A percentile compares a stretch with the other conserved stretches of the same genome.
Conservation (phyloP, 2,113 vertebrate species). For the Gymnogyps californianus region DNA sequence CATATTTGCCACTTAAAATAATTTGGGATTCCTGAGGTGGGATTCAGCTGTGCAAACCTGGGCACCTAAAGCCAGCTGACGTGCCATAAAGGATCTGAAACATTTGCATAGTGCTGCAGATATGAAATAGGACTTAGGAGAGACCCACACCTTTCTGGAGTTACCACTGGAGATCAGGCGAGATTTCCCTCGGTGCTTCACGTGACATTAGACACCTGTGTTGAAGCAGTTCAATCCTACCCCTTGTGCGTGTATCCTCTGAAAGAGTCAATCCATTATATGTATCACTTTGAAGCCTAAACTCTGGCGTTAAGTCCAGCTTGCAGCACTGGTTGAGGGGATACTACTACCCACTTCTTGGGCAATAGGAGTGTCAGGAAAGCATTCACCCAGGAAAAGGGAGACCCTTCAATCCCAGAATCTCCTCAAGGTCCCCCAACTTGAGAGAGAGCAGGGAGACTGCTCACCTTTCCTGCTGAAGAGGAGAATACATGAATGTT, state of each 20-base stretch:
- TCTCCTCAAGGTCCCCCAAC: neutral
- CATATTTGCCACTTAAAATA: neutral
- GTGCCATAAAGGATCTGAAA: neutral
- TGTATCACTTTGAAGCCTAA: neutral
- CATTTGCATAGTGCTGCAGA: neutral
- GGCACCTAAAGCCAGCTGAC: neutral
- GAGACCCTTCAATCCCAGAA: neutral
- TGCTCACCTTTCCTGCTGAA: neutral
- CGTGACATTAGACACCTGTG: neutral
- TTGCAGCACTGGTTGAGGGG: neutral
- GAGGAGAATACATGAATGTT: neutral
- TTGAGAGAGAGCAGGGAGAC: neutral
- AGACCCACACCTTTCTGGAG: neutral
- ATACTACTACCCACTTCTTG: neutral
- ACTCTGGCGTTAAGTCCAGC: neutral
- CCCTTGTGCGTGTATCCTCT: neutral
- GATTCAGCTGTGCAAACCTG: neutral
- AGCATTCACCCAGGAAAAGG: neutral
- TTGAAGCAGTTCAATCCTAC: neutral
- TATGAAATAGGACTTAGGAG: too few species aligned
- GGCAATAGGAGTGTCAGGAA: neutral
- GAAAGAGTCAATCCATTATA: neutral
- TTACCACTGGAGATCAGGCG: neutral
- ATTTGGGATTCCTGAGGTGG: neutral
- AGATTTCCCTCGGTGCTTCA: neutral